Evolutionary conservation across 2,797 vertebrate genomes (phyloP).

Genomic region (Muscicapa striata): DNA sequence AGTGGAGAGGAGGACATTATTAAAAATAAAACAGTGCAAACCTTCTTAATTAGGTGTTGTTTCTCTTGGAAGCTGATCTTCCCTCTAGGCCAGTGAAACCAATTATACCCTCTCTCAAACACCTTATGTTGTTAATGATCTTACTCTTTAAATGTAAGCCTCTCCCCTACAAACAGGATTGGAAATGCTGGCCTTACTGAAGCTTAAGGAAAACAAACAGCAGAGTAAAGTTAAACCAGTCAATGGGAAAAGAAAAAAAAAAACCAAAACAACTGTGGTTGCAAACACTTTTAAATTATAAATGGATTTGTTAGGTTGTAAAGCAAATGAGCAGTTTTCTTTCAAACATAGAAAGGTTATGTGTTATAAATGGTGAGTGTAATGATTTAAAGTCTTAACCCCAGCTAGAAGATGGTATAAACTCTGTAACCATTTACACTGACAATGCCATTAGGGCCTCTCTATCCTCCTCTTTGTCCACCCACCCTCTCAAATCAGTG

Average conservation of each 20-base stretch:
- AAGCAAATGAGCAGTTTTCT: conserved; percentile 23
- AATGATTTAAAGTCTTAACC: conserved; percentile 52
- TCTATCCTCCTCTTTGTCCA: conserved; percentile 6
- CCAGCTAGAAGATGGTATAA: conserved; percentile 33
- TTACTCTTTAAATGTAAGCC: neutral
- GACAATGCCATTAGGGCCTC: neutral
- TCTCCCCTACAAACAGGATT: neutral
- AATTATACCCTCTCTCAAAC: conserved; percentile 12
- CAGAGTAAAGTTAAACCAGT: neutral
- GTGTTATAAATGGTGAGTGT: conserved; percentile 35
- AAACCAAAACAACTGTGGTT: neutral
- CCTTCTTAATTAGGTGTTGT: conserved; percentile 30
- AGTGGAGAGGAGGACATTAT: neutral
- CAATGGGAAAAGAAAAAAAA: neutral
- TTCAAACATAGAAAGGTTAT: neutral
- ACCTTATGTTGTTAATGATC: conserved; percentile 1
- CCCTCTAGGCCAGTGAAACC: neutral
- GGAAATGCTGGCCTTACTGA: neutral
- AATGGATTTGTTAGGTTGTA: conserved; percentile 55
- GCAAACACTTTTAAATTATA: conserved; percentile 59
- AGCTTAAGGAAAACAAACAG: conserved; percentile 22
- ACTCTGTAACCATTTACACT: neutral
- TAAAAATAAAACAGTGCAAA: conserved; percentile 8
- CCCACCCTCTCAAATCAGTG: neutral
- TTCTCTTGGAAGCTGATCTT: neutral